Percentiles rank a stretch among this genome's conserved stretches.
Conservation (phyloP, 2,113 vertebrate species). For the Ophthalmotilapia sp. region DNA sequence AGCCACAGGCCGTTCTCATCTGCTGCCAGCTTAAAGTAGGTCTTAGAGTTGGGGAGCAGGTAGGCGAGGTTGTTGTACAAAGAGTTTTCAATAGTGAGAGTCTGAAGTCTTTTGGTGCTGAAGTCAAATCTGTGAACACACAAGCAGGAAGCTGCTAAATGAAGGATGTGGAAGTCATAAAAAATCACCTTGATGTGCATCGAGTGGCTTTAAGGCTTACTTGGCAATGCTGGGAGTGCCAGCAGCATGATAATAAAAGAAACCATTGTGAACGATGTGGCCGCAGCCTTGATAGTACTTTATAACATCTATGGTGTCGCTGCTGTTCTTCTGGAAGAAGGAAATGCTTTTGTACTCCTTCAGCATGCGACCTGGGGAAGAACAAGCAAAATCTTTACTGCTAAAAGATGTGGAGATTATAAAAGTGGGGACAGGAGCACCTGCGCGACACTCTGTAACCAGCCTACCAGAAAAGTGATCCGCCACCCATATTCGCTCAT, state of each 20-base stretch:
- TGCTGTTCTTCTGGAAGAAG: constrained; percentile 77
- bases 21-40: constrained; percentile 89
- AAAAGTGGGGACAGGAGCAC: not conserved
- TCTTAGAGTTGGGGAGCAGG: constrained; percentile 90
- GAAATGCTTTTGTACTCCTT: constrained; percentile 80
- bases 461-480: constrained; percentile 84
- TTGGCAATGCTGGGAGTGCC: constrained; percentile 81
- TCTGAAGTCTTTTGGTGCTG: constrained; percentile 60
- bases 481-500: constrained; percentile 88
- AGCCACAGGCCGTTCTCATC: constrained; percentile 92
- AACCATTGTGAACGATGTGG: constrained; percentile 80
- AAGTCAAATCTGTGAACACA: constrained; percentile 78
- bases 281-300: constrained; percentile 89
- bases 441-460: not conserved
- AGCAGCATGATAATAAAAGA: constrained; percentile 89
- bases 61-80: constrained; percentile 83
- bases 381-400: not conserved
- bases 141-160: not conserved
- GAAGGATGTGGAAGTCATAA: fast-evolving
- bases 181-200: not conserved
- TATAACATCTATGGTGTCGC: constrained; percentile 71
- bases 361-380: constrained; percentile 74
- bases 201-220: constrained; percentile 59
- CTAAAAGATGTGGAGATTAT: not conserved
- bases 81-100: constrained; percentile 77